Evolutionary conservation across 1,140 invertebrate species (phyloP), one percentile per base, ranked within the genome.

Genomic region (Andricus grossulariae): DNA sequence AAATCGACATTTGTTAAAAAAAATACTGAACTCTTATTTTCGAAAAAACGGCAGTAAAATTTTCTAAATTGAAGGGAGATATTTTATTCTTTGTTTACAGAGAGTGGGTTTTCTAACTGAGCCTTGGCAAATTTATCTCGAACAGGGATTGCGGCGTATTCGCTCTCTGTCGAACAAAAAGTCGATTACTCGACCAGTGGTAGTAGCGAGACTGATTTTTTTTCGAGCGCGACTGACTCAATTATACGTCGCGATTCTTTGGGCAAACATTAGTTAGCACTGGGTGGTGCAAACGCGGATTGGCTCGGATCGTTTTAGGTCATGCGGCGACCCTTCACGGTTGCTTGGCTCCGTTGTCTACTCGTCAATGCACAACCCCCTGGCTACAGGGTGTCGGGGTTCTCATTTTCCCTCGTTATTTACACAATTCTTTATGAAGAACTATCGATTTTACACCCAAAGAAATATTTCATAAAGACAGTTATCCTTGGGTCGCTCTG

Each of bases 221-320:
- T 88, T 86, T 86, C 77, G 66, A 50, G 75, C 80, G 73, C 73
- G 79, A 81, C 81, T 85, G 87, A 90, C 87, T 87, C 85, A 87
- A 91, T 91, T 91, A 91, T 90, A 84, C 85, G 83, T 84, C 82
- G 84, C 86, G 85, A 90, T 90, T 91, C 88, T 90, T 90, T 89
- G 85, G 83, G 87, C 88, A 92, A 92, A 92, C 90, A 91, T 90
- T 92, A 92, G 90, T 92, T 92, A 92, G 91, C 84, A 81, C 79
- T 80, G 81, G 70, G 76, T 82, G 84, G 75, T 74, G 73, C 83
- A 73, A 78, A 75, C 76, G 71, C 66, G 82, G 84, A 89, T 88
- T 87, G 86, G 85, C 84, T 88, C 80, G 85, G 88, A 86, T 88
- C 86, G 83, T 83, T 77, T 81, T 79, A 82, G 86, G 84, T 87